Evolutionary conservation across 2,888 invertebrate species (phyloP).

Genomic region (Mythimna pallens): DNA sequence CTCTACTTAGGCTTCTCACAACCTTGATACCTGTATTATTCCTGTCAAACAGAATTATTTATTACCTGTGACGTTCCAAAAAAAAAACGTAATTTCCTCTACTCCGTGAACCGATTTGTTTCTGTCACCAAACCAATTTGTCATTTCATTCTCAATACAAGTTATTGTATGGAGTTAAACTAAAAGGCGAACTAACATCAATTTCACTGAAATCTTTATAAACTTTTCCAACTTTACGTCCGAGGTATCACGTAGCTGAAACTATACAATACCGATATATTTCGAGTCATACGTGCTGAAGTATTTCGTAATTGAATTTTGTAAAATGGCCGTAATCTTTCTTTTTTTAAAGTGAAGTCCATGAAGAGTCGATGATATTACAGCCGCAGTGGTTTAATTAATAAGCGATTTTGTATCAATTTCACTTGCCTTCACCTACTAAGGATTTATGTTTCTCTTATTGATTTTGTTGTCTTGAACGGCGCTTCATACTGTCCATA

Average conservation of each 20-base stretch:
- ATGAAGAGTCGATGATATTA: neutral
- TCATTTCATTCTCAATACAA: slow-evolving; percentile 53
- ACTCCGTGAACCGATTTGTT: slow-evolving; percentile 26
- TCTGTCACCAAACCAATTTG: slow-evolving; percentile 42
- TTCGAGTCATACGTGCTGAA: slow-evolving; percentile 45
- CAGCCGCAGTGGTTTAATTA: neutral
- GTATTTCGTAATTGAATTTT: slow-evolving; percentile 36
- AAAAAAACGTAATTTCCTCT: neutral
- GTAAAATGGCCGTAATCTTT: slow-evolving; percentile 6
- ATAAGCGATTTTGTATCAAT: neutral
- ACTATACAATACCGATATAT: slow-evolving; percentile 55
- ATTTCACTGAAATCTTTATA: slow-evolving; percentile 57
- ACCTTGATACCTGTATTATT: neutral
- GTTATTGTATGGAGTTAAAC: slow-evolving; percentile 50
- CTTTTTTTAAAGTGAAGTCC: slow-evolving; percentile 9
- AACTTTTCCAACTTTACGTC: slow-evolving; percentile 48
- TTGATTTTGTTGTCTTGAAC: too few species aligned
- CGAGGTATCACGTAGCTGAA: slow-evolving; percentile 43
- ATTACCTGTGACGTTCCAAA: neutral
- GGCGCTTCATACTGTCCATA: too few species aligned
- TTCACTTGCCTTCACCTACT: neutral
- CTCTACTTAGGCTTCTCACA: neutral
- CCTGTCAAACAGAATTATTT: neutral
- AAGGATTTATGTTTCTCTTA: too few species aligned
- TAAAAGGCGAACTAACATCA: slow-evolving; percentile 54